Percentiles rank a stretch among this genome's conserved stretches.
phyloP scores from a whole-genome alignment of 1,140 invertebrate genomes.

The Teleopsis dalmanni region DNA sequence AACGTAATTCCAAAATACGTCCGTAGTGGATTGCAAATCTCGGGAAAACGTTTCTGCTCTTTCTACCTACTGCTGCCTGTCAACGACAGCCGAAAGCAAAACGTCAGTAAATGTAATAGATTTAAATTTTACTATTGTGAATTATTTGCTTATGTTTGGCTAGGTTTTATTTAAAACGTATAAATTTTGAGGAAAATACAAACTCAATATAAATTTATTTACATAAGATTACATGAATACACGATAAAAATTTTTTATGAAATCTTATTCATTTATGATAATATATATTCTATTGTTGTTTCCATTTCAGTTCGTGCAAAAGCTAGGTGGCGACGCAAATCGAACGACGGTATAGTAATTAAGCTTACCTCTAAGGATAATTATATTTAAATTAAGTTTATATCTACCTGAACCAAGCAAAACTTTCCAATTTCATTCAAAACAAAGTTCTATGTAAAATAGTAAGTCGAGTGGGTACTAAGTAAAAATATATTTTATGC shows the following conservation, averaged over 20 bases:
- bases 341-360: slow-evolving; percentile 36
- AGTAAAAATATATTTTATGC: neutral
- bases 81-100: too few relatives aligned
- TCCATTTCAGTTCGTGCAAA: slow-evolving; percentile 34
- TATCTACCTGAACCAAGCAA: neutral
- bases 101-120: too few relatives aligned
- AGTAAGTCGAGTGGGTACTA: neutral
- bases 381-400: slow-evolving; percentile 12
- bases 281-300: slow-evolving; percentile 6
- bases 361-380: slow-evolving; percentile 7
- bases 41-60: too few relatives aligned
- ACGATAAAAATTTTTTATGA: neutral
- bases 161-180: too few relatives aligned
- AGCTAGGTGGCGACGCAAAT: slow-evolving; percentile 36
- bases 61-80: too few relatives aligned
- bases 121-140: too few relatives aligned
- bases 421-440: slow-evolving; percentile 1
- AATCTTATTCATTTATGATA: neutral
- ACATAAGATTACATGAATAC: neutral
- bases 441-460: slow-evolving; percentile 4
- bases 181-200: too few relatives aligned
- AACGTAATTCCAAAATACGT: too few relatives aligned
- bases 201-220: too few relatives aligned
- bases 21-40: too few relatives aligned
- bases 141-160: too few relatives aligned